Evolutionary conservation across 2,888 invertebrate genomes (phyloP).

Genomic region (Tetranychus piercei): DNA sequence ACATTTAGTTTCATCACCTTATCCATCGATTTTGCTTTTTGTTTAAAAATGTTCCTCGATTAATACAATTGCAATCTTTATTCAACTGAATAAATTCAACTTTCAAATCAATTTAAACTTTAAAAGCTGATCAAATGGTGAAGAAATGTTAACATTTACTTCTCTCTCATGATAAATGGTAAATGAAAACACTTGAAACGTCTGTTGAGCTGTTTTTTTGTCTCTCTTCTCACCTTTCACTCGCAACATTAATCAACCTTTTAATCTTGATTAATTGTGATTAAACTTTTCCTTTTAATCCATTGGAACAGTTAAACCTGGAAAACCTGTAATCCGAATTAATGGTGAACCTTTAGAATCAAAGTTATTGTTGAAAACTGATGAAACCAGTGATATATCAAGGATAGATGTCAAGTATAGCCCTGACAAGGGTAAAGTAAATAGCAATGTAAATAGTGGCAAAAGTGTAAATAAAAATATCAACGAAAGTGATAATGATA

Average conservation of each 20-base stretch:
- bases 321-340: constrained; percentile 20
- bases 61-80: too few relatives aligned
- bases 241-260: neutral
- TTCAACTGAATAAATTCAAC: neutral
- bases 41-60: neutral
- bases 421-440: neutral
- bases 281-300: neutral
- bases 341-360: constrained; percentile 13
- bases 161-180: too few relatives aligned
- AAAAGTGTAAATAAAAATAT: neutral
- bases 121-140: neutral
- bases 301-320: constrained; percentile 18
- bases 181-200: too few relatives aligned
- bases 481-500: neutral
- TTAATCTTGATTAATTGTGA: neutral
- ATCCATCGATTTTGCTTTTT: neutral
- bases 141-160: neutral
- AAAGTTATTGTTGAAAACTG: neutral
- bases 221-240: neutral
- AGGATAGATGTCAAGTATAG: neutral
- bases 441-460: neutral
- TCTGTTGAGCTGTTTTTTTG: neutral
- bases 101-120: neutral
- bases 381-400: neutral
- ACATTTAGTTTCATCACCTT: neutral